Base-by-base conservation (phyloP, 2,888 invertebrate species). In the Drosophila multiciliata region DNA sequence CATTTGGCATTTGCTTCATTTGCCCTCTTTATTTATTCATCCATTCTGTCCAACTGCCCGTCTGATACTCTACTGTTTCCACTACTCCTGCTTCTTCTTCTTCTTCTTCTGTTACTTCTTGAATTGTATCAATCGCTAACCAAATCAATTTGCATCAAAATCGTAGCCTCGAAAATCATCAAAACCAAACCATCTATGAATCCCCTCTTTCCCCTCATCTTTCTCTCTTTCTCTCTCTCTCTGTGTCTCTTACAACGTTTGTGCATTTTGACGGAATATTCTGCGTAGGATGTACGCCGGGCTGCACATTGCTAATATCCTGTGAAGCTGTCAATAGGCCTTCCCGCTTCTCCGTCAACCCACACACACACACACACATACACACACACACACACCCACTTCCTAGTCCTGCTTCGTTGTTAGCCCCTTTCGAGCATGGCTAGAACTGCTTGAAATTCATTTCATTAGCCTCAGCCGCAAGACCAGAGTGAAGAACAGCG, bases 1-100 rank as follows among this genome's bases (percentile, higher is more conserved):
- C 85, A 85, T 87, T 85, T 87, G 85, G 85, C 87, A 85, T 80
- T 86, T 74, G 81, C 78, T 87, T 87, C 83, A 87, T 88, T 88
- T 87, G 82, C 88, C 73, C 75, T 87, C 82, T 87, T 84, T 86
- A 85, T 86, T 87, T 87, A 87, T 87, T 87, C 87, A 88, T 86
- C 82, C 71, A 78, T 75, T 53, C 74, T 63, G 74, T 77, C 70
- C 78, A 73, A 66, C 71, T 73, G 78, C 66, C 73, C 66, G 17
- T 9, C 29, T 50, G 8, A 29, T 50, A 3, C 3, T 17, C 11
- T 49, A 3, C 38, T 54, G 38, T 23, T 20, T 15, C 48, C 45
- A n/a, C 42, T 20, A 11, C 42, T 26, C 23, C 42, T 17, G 50
- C 55, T 9, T 48, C 66, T 8, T 15, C 4, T 52, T 29, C 32